Evolutionary conservation across 2,113 vertebrate species (phyloP).

Genomic region (Aleadryas rufinucha): DNA sequence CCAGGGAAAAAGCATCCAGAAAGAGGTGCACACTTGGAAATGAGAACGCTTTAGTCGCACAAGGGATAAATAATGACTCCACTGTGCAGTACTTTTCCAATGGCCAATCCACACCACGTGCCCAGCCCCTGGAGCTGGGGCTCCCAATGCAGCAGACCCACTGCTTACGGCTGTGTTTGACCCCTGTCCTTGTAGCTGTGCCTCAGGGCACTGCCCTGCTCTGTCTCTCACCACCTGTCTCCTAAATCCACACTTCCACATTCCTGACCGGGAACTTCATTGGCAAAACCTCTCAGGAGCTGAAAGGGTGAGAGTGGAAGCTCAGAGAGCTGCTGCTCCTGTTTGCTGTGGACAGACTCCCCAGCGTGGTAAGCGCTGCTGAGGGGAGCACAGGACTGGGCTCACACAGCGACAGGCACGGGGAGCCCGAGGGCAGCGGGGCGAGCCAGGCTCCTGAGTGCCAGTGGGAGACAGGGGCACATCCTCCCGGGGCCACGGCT

Average conservation of each 20-base stretch:
- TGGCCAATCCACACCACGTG: not conserved
- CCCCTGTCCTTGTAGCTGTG: fast-evolving
- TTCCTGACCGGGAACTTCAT: not conserved
- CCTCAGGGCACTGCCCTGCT: fast-evolving
- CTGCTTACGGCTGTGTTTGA: fast-evolving
- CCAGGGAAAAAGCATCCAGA: not conserved
- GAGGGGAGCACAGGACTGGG: not conserved
- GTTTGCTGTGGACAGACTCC: not conserved
- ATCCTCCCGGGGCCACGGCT: not conserved
- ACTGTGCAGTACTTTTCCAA: not conserved
- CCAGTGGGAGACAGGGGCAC: no score
- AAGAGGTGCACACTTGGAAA: not conserved
- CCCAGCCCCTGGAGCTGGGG: not conserved
- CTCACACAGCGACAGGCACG: not conserved
- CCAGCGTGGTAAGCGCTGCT: fast-evolving
- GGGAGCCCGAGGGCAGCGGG: fast-evolving
- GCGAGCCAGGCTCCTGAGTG: not conserved
- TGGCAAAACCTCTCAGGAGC: not conserved
- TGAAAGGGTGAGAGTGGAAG: not conserved
- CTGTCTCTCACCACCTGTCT: not conserved
- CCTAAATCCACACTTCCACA: not conserved
- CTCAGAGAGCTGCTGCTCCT: not conserved
- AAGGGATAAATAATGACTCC: not conserved
- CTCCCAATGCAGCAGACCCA: not conserved
- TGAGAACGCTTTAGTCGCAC: not conserved